Conservation (phyloP, 2,797 vertebrate species). For the Gambusia yucatana region DNA sequence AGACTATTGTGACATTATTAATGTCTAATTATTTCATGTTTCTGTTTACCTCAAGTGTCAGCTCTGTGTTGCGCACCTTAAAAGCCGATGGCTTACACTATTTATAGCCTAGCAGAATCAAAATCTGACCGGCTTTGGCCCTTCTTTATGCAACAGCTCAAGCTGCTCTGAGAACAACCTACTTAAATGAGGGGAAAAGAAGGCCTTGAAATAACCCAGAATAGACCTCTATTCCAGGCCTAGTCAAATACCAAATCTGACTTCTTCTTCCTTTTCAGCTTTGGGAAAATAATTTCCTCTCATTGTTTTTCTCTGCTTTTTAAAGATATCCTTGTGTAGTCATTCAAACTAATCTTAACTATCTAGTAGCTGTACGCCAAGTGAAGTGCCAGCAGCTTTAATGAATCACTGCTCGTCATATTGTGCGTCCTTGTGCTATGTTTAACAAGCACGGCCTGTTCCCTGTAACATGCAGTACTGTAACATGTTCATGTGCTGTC, state of each 20-base stretch:
- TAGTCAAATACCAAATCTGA: constrained; percentile 54
- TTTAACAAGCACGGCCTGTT: constrained; percentile 56
- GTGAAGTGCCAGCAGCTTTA: constrained; percentile 46
- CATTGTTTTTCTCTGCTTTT: constrained; percentile 54
- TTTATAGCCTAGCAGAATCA: constrained; percentile 75
- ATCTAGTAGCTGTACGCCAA: constrained; percentile 52
- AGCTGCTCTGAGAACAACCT: constrained; percentile 69
- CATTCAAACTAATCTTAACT: constrained; percentile 43
- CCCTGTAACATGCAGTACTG: constrained; percentile 47
- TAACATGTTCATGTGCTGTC: constrained; percentile 49
- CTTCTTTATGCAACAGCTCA: constrained; percentile 67
- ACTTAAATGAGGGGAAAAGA: constrained; percentile 59
- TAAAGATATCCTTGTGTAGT: constrained; percentile 35
- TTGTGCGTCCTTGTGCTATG: constrained; percentile 58
- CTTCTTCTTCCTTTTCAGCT: constrained; percentile 58
- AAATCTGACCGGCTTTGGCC: constrained; percentile 73
- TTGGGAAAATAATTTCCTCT: constrained; percentile 60
- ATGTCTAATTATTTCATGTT: constrained; percentile 29
- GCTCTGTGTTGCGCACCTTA: constrained; percentile 70
- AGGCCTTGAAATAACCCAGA: constrained; percentile 63
- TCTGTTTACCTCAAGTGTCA: constrained; percentile 54
- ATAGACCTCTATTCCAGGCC: constrained; percentile 62
- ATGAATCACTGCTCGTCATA: constrained; percentile 50
- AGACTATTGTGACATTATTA: constrained; percentile 26
- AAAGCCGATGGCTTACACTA: constrained; percentile 68